phyloP scores from a whole-genome alignment of 2,113 vertebrate species.

The Coryphaenoides rupestris region DNA sequence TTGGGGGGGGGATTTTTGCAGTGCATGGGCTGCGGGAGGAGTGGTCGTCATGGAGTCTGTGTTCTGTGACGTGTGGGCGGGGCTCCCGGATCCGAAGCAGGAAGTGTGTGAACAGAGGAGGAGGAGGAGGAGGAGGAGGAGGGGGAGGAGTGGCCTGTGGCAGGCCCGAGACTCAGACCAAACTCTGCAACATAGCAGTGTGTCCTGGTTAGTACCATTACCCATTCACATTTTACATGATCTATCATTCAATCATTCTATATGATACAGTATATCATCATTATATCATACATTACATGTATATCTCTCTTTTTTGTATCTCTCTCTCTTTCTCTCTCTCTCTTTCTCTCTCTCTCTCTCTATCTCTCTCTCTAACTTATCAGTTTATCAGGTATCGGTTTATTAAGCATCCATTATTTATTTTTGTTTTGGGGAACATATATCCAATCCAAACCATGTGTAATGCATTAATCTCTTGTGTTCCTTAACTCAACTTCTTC shows the following conservation, averaged over 20 bases:
- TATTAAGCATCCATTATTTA: no score
- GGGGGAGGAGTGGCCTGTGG: no score
- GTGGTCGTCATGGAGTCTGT: constrained; percentile 95
- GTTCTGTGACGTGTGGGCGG: constrained; percentile 92
- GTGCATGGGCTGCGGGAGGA: constrained; percentile 88
- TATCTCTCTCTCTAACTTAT: no score
- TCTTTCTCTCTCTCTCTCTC: no score
- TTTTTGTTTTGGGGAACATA: no score
- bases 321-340: no score
- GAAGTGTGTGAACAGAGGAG: constrained; percentile 80
- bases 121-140: no score
- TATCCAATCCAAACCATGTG: no score
- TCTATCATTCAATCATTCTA: constrained; percentile 3
- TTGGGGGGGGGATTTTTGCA: constrained; percentile 71
- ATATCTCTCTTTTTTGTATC: no score
- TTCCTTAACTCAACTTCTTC: no score
- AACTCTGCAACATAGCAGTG: constrained; percentile 88
- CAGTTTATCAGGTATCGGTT: no score
- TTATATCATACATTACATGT: not conserved
- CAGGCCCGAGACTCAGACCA: constrained; percentile 86
- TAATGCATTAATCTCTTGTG: no score
- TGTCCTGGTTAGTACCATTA: constrained; percentile 90
- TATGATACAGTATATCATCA: not conserved
- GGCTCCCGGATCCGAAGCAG: constrained; percentile 88
- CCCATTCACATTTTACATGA: constrained; percentile 49